Base-by-base conservation (phyloP, 2,113 vertebrate species). In the Grantiella picta region DNA sequence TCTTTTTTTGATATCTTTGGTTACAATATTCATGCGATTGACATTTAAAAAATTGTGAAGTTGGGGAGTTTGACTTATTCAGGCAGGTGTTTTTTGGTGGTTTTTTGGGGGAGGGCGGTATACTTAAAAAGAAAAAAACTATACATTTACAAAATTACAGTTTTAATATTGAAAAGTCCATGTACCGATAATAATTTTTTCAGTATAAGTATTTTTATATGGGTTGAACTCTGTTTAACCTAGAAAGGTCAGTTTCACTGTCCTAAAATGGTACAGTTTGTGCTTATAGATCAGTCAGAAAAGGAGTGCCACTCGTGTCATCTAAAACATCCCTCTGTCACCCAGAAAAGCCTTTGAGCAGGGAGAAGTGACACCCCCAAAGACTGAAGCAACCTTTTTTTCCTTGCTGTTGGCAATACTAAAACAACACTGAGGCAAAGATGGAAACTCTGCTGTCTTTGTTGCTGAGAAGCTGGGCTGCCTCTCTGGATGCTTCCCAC, bases 221-320 rank as follows among this genome's bases (percentile, higher is more conserved):
- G 50, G 2, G 5, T 21, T 86, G 36, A 69, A 45, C 9, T 70
- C 10, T 36, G 4, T 38, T 12, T 31, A 52, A 47, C 27, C 7
- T 50, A 52, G 29, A 75, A 27, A 79, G 3, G 16, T 47, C 17
- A 70, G 9, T 29, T 84, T 92, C 85, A 20, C 12, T 36, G 4
- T 29, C 20, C 38, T 79, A 35, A 71, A 73, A 68, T 47, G 12
- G 7, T 17, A 15, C 4, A 68, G 8, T 90, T 71, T 68, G 52
- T 42, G 7, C 8, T 71, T 63, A 19, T 5, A 12, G 12, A 29
- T 56, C 15, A 33, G 9, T 38, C 50, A 79, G 23, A 56, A 81
- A 52, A 31, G 31, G 27, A n/a, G 10, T 25, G 11, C 12, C 52
- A 23, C 0, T 0, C 31, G 6, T 68, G 7, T 24, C 11, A 31